Conservation (phyloP, 2,888 invertebrate genomes). For the Aporophyla nigra region DNA sequence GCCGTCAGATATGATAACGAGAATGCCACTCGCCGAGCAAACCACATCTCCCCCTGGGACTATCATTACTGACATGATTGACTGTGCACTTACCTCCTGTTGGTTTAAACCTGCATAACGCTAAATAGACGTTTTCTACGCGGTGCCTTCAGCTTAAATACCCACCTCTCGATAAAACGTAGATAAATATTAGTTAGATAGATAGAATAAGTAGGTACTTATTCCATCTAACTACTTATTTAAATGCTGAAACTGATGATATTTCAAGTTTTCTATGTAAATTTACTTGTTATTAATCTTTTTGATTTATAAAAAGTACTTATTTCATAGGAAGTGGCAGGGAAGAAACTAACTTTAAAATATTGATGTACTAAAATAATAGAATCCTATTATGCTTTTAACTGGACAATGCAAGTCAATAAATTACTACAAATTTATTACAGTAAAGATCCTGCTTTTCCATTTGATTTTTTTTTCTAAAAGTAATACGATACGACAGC, state of each 20-base stretch:
- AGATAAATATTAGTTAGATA: neutral
- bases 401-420: neutral
- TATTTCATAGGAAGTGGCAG: neutral
- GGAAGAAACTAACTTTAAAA: neutral
- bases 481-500: conserved; percentile 29
- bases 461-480: neutral
- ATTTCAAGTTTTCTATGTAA: neutral
- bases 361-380: neutral
- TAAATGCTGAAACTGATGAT: neutral
- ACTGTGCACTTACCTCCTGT: conserved; percentile 85
- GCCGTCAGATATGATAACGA: conserved; percentile 85
- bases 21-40: conserved; percentile 85
- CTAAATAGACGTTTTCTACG: conserved; percentile 43
- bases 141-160: conserved; percentile 21
- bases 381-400: neutral
- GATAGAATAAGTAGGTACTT: neutral
- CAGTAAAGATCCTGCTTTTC: neutral
- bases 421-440: neutral
- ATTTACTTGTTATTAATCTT: neutral
- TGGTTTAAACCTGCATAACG: conserved; percentile 71
- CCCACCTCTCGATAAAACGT: neutral
- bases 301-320: neutral
- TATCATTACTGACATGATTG: conserved; percentile 88
- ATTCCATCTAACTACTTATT: neutral
- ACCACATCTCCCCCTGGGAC: conserved; percentile 85